A percentile compares a stretch with the other conserved stretches of the same genome.
phyloP scores from a whole-genome alignment of 1,140 invertebrate genomes.

The Brachionus manjavacas region DNA sequence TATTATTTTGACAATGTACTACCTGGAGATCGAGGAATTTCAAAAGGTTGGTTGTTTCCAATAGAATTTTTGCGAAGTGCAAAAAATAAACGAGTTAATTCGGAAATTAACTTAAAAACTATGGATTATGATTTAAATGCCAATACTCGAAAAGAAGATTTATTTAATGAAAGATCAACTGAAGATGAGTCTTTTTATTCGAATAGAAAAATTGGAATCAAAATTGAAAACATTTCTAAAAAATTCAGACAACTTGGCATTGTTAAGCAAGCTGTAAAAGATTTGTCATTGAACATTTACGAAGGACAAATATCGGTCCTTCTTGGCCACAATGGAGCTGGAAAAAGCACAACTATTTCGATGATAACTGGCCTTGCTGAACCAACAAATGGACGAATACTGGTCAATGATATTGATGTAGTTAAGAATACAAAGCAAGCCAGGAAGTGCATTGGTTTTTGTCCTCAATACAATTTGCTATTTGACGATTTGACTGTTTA shows the following conservation, averaged over 20 bases:
- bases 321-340: slow-evolving; percentile 69
- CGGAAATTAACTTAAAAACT: background rate
- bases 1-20: slow-evolving; percentile 36
- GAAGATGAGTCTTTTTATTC: slow-evolving; percentile 37
- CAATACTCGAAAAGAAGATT: background rate
- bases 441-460: slow-evolving; percentile 71
- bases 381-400: slow-evolving; percentile 66
- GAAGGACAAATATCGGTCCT: slow-evolving; percentile 58
- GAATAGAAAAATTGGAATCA: slow-evolving; percentile 7
- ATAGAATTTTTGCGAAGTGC: background rate
- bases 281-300: slow-evolving; percentile 53
- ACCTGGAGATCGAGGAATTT: slow-evolving; percentile 8
- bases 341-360: slow-evolving; percentile 60
- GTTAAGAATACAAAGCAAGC: slow-evolving; percentile 60
- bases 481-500: slow-evolving; percentile 81
- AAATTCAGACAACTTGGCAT: background rate
- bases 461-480: slow-evolving; percentile 89
- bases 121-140: background rate
- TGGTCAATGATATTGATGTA: slow-evolving; percentile 67
- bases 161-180: background rate
- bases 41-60: slow-evolving; percentile 35
- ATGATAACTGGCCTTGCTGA: slow-evolving; percentile 73
- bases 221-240: slow-evolving; percentile 35
- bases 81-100: background rate
- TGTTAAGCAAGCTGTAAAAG: slow-evolving; percentile 16